Evolutionary conservation across 2,888 invertebrate genomes (phyloP), one percentile per base, ranked within the genome.

Genomic region (Beris morrisii): DNA sequence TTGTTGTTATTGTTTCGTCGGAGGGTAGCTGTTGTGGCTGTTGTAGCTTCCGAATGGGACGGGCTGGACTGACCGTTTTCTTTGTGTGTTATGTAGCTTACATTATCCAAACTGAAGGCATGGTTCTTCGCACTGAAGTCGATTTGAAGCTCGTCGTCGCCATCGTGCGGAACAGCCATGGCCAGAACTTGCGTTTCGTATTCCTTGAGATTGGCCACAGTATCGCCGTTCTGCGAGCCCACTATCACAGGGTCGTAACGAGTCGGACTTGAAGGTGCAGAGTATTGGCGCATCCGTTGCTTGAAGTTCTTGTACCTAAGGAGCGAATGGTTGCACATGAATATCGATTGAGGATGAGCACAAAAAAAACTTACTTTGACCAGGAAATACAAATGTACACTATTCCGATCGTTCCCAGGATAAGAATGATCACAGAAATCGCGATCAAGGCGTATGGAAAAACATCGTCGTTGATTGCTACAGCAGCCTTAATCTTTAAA

Each of bases 181-280:
- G 94, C 93, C 3, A 95, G 82, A 50, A 95, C 86, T 85, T 96
- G 96, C 0, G 95, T 96, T 81, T 97, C 96, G 79, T 96, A 97
- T 81, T 96, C 91, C 73, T 95, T 94, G 53, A 95, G 85, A 75
- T 92, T 92, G 31, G 83, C 71, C 72, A 82, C 76, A 4, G 76
- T 75, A 43, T 82, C 81, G 32, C 77, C 79, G 73, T 81, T 77
- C 78, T 79, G 81, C 1, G 79, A 78, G 13, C 79, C 79, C 1
- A 80, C 82, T 65, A 85, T 84, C 1, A 86, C 86, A 0, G 89
- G 88, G 77, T 91, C 90, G 75, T 91, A 91, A 31, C 89, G 83
- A 0, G 83, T 80, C 0, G 85, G 85, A 58, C 83, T 84, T 13
- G 82, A 78, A 0, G 90, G 89, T 5, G 86, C 84, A 0, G 87